These are phyloP conservation scores for Lissocephala sabroskyi DNA, from an alignment of 2,888 invertebrate genomes.

Conservation along the genomic window DNA sequence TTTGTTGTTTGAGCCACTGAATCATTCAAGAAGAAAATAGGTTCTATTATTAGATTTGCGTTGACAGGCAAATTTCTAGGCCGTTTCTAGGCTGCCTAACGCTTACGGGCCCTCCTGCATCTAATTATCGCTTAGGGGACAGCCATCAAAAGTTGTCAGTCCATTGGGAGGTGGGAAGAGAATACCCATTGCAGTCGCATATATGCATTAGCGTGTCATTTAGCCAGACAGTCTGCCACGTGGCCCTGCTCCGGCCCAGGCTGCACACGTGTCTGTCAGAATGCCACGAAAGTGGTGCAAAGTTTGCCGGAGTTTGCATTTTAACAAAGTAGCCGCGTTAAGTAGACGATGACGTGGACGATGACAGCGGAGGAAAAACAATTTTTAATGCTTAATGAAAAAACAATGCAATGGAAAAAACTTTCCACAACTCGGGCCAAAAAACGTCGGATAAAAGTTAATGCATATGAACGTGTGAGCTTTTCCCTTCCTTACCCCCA, in stretches of 20 bases:
- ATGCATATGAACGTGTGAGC: constrained; percentile 14
- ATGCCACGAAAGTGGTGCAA: constrained; percentile 16
- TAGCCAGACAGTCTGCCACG: background rate
- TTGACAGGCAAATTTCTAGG: too few relatives aligned
- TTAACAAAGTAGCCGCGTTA: constrained; percentile 38
- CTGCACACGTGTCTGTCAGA: constrained; percentile 15
- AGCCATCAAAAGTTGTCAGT: constrained; percentile 24
- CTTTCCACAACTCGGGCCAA: background rate
- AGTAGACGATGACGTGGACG: constrained; percentile 25
- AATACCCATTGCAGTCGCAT: constrained; percentile 27
- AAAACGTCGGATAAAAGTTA: constrained; percentile 9
- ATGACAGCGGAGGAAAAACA: constrained; percentile 40
- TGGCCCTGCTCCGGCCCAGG: background rate
- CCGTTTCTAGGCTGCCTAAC: too few relatives aligned
- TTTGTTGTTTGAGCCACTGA: too few relatives aligned
- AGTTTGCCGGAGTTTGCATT: constrained; percentile 15
- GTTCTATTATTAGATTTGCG: too few relatives aligned
- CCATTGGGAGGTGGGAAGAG: background rate
- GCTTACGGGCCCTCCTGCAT: constrained; percentile 25
- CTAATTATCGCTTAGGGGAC: constrained; percentile 49
- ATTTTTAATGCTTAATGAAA: constrained; percentile 54
- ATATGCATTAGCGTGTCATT: constrained; percentile 45
- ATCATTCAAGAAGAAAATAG: too few relatives aligned
- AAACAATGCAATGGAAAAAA: constrained; percentile 34
- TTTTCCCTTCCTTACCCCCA: too few relatives aligned